Conservation (phyloP, 2,113 vertebrate genomes). For the Falcunculus frontatus region DNA sequence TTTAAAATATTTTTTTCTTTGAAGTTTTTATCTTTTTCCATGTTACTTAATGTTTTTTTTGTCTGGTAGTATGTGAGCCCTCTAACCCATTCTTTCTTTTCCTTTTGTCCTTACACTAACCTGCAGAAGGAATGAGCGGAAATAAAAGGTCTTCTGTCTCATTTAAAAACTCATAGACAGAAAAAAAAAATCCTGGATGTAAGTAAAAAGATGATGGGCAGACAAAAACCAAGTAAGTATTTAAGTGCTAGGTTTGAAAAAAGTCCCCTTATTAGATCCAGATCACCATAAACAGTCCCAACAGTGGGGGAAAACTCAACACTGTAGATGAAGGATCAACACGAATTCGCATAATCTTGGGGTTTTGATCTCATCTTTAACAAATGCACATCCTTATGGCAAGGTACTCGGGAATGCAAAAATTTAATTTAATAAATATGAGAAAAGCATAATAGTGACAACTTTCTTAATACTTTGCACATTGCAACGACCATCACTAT, state of each 20-base stretch:
- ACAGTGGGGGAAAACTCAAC: neutral
- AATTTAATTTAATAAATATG: neutral
- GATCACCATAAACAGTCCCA: neutral
- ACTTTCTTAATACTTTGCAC: neutral
- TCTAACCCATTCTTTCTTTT: neutral
- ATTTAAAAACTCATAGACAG: neutral
- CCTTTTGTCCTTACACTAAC: neutral
- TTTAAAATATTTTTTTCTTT: neutral
- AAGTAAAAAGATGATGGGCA: neutral
- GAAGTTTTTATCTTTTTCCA: neutral
- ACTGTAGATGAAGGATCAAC: neutral
- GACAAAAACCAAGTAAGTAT: neutral
- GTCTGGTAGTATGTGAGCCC: neutral
- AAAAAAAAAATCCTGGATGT: neutral
- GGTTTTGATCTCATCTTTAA: neutral
- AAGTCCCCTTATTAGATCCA: neutral
- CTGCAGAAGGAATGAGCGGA: neutral
- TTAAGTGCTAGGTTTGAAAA: neutral
- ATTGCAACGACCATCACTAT: neutral
- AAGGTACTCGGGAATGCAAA: neutral
- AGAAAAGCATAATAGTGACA: neutral
- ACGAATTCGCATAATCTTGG: neutral
- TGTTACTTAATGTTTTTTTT: neutral
- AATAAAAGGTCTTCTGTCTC: neutral
- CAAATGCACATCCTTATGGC: fast-evolving